Percentiles rank a stretch among this genome's conserved stretches.
phyloP scores from a whole-genome alignment of 2,888 invertebrate species.

The Pterostichus madidus region DNA sequence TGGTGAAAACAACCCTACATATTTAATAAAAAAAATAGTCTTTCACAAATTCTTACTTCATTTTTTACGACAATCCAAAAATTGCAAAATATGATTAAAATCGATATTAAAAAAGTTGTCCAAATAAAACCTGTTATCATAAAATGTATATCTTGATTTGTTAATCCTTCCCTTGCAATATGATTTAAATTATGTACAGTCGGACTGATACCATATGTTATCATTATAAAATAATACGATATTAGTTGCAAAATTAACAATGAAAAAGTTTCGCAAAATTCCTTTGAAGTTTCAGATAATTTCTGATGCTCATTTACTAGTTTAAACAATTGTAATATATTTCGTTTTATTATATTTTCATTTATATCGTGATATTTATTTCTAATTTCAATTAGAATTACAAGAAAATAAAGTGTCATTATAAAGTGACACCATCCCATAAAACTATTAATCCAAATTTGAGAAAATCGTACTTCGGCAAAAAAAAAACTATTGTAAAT shows the following conservation, averaged over 20 bases:
- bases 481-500: not conserved
- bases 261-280: not conserved
- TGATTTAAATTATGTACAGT: not conserved
- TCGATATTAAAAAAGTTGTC: not conserved
- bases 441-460: not conserved
- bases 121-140: not conserved
- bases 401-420: not conserved
- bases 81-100: not conserved
- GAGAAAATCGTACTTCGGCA: not conserved
- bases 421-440: not conserved
- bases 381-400: conserved; percentile 12
- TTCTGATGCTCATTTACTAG: conserved; percentile 9
- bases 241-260: not conserved
- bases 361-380: conserved; percentile 5
- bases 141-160: too few species aligned
- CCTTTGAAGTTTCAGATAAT: not conserved
- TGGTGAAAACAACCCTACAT: too few species aligned
- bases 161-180: not conserved
- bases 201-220: not conserved
- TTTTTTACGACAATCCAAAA: not conserved
- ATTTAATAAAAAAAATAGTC: too few species aligned
- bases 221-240: not conserved
- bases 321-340: not conserved
- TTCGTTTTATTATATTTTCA: not conserved
- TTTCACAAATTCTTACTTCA: not conserved